phyloP scores from a whole-genome alignment of 2,797 vertebrate species.

The Cetoscarus ocellatus region DNA sequence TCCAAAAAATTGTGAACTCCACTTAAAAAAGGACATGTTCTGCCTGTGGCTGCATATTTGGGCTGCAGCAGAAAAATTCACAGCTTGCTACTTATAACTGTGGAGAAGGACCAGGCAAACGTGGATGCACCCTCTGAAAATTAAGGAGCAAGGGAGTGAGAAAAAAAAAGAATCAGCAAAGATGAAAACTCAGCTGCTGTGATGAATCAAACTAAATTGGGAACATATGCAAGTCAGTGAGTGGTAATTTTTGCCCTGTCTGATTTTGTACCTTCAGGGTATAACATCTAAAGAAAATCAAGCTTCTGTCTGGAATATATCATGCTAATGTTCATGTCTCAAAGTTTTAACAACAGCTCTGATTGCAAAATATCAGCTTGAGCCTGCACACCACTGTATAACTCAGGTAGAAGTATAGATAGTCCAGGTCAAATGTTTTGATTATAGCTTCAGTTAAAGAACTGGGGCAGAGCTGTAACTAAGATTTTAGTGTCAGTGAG shows the following conservation, averaged over 20 bases:
- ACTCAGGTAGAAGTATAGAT: no score
- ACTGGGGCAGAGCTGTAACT: no score
- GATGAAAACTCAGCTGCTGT: slow-evolving; percentile 33
- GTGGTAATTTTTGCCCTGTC: slow-evolving; percentile 11
- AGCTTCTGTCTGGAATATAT: slow-evolving; percentile 4
- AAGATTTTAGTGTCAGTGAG: no score
- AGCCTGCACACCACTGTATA: no score
- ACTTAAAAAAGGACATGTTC: slow-evolving; percentile 48
- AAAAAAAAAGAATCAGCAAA: slow-evolving; percentile 18
- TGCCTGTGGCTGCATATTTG: slow-evolving; percentile 46
- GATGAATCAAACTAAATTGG: slow-evolving; percentile 39
- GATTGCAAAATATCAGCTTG: slow-evolving; percentile 6
- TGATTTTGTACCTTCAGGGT: slow-evolving; percentile 30
- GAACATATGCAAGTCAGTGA: slow-evolving; percentile 18
- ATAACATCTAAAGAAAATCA: slow-evolving; percentile 19
- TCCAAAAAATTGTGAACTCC: slow-evolving; percentile 34
- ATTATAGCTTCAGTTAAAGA: no score
- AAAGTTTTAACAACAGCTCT: slow-evolving; percentile 7
- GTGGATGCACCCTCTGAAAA: slow-evolving; percentile 4
- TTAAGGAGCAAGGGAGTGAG: slow-evolving; percentile 9
- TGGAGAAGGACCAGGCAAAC: slow-evolving; percentile 27
- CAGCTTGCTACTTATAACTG: slow-evolving; percentile 34
- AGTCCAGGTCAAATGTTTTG: no score
- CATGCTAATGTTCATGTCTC: slow-evolving; percentile 6
- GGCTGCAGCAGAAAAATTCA: slow-evolving; percentile 28